A percentile compares a stretch with the other conserved stretches of the same genome.
phyloP scores from a whole-genome alignment of 2,113 vertebrate genomes.

The Nothocercus julius region DNA sequence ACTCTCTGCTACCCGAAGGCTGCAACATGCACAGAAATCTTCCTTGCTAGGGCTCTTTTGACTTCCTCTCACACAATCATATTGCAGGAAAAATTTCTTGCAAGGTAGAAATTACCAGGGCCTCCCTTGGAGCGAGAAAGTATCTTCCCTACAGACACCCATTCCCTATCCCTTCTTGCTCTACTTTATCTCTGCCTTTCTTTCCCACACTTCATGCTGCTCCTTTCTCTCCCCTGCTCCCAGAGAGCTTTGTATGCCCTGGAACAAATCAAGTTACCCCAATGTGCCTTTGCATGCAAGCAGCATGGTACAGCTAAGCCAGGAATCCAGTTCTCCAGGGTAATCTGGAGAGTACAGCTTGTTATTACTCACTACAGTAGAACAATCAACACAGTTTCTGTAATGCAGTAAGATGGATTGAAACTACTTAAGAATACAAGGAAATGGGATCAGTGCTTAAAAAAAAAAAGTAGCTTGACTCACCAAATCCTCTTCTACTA shows the following conservation, averaged over 20 bases:
- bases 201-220: background rate
- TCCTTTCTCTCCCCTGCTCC: background rate
- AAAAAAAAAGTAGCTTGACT: background rate
- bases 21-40: background rate
- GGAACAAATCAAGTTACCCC: background rate
- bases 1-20: background rate
- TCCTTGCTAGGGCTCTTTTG: background rate
- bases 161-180: background rate
- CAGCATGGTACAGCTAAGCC: background rate
- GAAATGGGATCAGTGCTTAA: slow-evolving; percentile 32
- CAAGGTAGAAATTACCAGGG: background rate
- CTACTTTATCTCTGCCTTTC: background rate
- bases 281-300: background rate
- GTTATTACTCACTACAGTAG: slow-evolving; percentile 1
- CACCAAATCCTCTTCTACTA: background rate
- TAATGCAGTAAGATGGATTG: slow-evolving; percentile 33
- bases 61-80: background rate
- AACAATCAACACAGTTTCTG: slow-evolving; percentile 16
- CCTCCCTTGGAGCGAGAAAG: background rate
- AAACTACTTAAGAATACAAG: slow-evolving; percentile 26
- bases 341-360: background rate
- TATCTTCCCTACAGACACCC: background rate
- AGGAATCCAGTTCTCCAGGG: background rate
- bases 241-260: background rate
- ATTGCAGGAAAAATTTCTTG: background rate